Evolutionary conservation across 2,113 vertebrate species (phyloP).

Genomic region (Tachuris rubrigastra): DNA sequence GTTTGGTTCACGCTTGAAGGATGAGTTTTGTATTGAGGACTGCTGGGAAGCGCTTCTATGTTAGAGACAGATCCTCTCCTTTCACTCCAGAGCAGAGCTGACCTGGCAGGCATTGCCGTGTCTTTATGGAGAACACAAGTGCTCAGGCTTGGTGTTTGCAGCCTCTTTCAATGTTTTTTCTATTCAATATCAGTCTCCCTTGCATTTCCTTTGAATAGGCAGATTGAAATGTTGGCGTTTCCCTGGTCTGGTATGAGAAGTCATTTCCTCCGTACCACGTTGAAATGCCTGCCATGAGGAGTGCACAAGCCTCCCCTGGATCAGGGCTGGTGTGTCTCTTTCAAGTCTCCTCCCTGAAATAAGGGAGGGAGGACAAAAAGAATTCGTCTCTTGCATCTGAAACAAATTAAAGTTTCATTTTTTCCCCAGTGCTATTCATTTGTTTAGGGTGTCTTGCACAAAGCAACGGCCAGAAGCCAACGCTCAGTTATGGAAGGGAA

Average conservation of each 20-base stretch:
- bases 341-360: background rate
- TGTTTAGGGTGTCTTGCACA: background rate
- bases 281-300: background rate
- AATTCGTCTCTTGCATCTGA: background rate
- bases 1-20: background rate
- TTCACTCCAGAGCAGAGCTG: background rate
- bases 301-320: background rate
- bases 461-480: background rate
- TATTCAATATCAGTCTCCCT: background rate
- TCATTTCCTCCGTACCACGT: background rate
- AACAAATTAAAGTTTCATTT: background rate
- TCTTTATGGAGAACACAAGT: background rate
- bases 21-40: background rate
- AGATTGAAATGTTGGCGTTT: constrained; percentile 9
- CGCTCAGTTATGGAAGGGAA: background rate
- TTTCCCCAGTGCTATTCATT: background rate
- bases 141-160: background rate
- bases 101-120: background rate
- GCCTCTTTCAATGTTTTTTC: background rate
- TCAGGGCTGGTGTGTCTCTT: constrained; percentile 1
- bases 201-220: background rate
- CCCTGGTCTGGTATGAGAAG: constrained; percentile 22
- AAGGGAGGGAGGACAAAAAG: background rate
- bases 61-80: background rate
- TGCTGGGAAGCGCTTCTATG: background rate